Evolutionary conservation across 2,797 vertebrate genomes (phyloP).

Genomic region (Falco columbarius): DNA sequence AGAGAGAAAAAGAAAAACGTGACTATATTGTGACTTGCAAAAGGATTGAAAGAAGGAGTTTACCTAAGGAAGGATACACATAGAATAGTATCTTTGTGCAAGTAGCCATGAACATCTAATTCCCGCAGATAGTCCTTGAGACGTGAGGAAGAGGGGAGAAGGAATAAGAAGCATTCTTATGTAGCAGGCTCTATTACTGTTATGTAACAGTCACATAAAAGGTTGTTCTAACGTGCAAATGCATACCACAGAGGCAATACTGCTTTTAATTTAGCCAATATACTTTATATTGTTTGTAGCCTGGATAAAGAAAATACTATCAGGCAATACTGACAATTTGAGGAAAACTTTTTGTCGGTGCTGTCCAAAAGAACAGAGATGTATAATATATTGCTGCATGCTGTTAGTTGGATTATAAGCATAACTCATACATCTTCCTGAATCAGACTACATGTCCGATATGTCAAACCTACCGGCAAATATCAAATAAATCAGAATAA

Average conservation of each 20-base stretch:
- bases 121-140: background rate
- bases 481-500: background rate
- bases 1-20: background rate
- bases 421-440: background rate
- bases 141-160: background rate
- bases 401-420: background rate
- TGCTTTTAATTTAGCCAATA: background rate
- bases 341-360: background rate
- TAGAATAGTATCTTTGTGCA: background rate
- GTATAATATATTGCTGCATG: background rate
- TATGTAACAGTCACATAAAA: background rate
- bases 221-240: background rate
- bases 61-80: background rate
- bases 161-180: background rate
- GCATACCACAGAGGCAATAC: background rate
- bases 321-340: background rate
- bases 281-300: background rate
- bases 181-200: background rate
- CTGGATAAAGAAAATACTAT: background rate
- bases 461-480: background rate
- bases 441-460: background rate
- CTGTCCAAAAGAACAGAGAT: background rate
- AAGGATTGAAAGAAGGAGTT: background rate
- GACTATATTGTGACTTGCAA: accelerated
- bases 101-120: background rate